Evolutionary conservation across 2,797 vertebrate genomes (phyloP), one percentile per base, ranked within the genome.

Genomic region (Cirrhinus molitorella): DNA sequence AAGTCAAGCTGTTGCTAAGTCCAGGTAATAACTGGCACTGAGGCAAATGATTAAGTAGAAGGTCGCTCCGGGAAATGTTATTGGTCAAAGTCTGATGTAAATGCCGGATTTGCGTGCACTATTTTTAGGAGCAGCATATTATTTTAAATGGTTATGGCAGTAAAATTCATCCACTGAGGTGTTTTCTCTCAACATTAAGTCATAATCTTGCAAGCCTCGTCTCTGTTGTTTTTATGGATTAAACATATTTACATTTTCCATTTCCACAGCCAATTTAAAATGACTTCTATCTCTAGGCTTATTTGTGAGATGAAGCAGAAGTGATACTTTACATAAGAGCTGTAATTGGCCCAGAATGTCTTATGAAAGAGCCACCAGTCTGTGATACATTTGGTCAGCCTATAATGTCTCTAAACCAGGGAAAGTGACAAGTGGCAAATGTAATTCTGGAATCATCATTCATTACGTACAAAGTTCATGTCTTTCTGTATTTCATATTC

Each of bases 301-400:
- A 31, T 63, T 65, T 63, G 25, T 37, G 34, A 28, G 34, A 70
- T 57, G 65, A 57, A 13, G 49, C n/a, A 68, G 17, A 40, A 28
- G 34, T 70, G 34, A 67, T 70, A 8, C 37, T 57, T 70, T 43
- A 80, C 49, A 68, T 66, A 25, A 43, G 49, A 80, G 65, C 34
- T 70, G 51, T 70, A 28, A 70, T 57, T 70, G 63, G 31, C 49
- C 51, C 45, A 55, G 31, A 59, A 57, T 70, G 51, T 80, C 47
- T 80, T 28, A 31, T 53, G 61, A 40, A 59, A 59, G 23, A 17
- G 45, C 45, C 12, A 21, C 59, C 25, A 2, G 13, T 49, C 40
- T 25, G 16, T 45, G 21, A 61, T 28, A 43, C 9, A 17, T 21
- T 40, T 21, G 28, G 0, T 75, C 55, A 43, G 16, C 14, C 74